Conservation (phyloP, 2,888 invertebrate genomes). For the Resseliella maxima region DNA sequence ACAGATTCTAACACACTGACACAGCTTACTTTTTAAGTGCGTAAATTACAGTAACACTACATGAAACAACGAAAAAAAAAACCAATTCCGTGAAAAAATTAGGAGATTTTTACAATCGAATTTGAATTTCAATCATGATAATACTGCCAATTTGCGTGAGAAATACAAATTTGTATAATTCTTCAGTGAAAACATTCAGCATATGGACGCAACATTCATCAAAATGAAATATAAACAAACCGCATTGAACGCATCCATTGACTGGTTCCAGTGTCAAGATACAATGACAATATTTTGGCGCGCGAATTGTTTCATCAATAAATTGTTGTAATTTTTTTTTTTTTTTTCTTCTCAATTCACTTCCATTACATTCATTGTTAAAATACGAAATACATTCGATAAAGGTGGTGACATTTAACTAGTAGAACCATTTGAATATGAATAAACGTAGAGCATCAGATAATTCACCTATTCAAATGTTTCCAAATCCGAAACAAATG, state of each 20-base stretch:
- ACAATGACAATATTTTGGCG: slow-evolving; percentile 4
- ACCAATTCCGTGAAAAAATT: too few relatives aligned
- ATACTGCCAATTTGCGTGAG: too few relatives aligned
- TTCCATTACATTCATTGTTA: background rate
- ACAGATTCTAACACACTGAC: background rate
- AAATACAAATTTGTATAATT: too few relatives aligned
- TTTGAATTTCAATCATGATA: too few relatives aligned
- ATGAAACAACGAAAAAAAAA: too few relatives aligned
- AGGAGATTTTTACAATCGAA: too few relatives aligned
- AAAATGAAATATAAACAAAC: slow-evolving; percentile 43
- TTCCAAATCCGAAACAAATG: background rate
- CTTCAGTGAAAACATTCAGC: too few relatives aligned
- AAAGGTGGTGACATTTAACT: background rate
- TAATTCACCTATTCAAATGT: background rate
- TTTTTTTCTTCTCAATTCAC: background rate
- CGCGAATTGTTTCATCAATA: slow-evolving; percentile 10
- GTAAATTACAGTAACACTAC: too few relatives aligned
- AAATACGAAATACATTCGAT: background rate
- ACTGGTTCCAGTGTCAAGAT: background rate
- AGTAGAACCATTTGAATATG: background rate
- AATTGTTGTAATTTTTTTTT: background rate
- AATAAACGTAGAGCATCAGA: background rate
- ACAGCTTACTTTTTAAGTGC: background rate
- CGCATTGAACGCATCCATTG: slow-evolving; percentile 32
- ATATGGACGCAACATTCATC: too few relatives aligned